Base-by-base conservation (phyloP, 2,888 invertebrate species). In the Lacanobia oleracea region DNA sequence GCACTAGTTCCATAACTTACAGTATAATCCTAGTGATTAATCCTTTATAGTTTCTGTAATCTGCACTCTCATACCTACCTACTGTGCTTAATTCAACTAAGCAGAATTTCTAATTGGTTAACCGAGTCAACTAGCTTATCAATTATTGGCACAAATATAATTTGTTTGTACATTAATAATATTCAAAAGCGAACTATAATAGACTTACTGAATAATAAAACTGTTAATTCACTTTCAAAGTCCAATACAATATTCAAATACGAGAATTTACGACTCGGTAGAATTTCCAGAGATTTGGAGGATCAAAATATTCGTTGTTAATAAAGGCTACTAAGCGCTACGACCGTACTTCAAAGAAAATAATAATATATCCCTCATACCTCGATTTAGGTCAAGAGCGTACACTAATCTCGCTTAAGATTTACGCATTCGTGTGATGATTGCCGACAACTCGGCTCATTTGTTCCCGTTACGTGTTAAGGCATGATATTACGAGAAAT, bases 401-500 rank as follows among this genome's bases (percentile, higher is more conserved):
- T 69, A 77, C 82, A 83, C 87, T 89, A 89, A 89, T 89, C 86
- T 88, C 79, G 79, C 85, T 77, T 72, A 78, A 86, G 83, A 81
- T 84, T 85, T 85, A 81, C 82, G 78, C 85, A 81, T 84, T 85
- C 83, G 84, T 86, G 83, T 81, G 85, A 86, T 88, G 86, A 89
- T 88, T 81, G 79, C 83, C 70, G 77, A 70, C 77, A 84, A 84
- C 72, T 84, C 68, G 74, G 72, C 81, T 86, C 88, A 88, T 89
- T 89, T 87, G 89, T 87, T 85, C 85, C 74, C 74, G 82, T 83
- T 84, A 84, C 87, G 85, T 85, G 87, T 79, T 86, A 88, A 88
- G 86, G 88, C 88, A 88, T 83, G 88, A 89, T 91, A 91, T 91
- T 91, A 90, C 62, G 86, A 84, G 86, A 77, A 87, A 90, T 93